phyloP scores from a whole-genome alignment of 2,888 invertebrate species.

The Acrocyrtus sp. region DNA sequence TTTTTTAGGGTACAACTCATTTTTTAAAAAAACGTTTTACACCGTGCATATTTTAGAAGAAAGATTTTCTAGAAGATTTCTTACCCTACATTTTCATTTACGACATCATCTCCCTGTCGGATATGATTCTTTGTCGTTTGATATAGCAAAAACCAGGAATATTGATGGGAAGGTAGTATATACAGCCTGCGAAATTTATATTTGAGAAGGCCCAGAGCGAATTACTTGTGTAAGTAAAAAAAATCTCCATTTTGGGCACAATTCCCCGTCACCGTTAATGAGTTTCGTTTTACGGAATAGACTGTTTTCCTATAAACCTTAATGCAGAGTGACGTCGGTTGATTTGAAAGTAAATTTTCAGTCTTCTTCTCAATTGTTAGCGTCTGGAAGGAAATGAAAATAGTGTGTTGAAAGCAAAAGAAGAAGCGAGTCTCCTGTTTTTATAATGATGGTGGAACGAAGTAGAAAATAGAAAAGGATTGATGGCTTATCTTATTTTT shows the following conservation, averaged over 20 bases:
- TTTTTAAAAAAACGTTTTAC: conserved; percentile 23
- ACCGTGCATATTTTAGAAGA: no score
- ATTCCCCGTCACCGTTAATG: conserved; percentile 45
- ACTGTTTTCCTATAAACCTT: conserved; percentile 31
- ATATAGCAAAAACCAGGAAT: no score
- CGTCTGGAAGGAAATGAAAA: no score
- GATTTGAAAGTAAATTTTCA: conserved; percentile 46
- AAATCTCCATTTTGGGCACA: conserved; percentile 23
- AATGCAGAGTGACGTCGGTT: conserved; percentile 42
- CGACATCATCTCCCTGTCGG: not conserved
- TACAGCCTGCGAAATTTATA: no score
- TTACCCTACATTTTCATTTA: conserved; percentile 4
- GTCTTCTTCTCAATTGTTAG: conserved; percentile 12
- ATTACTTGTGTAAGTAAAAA: not conserved
- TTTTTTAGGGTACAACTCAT: conserved; percentile 20
- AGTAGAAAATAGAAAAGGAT: conserved; percentile 18
- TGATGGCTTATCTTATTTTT: no score
- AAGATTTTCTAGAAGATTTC: no score
- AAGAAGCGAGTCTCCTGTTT: no score
- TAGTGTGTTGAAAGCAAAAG: no score
- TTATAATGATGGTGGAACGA: conserved; percentile 18
- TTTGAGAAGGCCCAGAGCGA: conserved; percentile 24
- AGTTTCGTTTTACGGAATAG: conserved; percentile 41
- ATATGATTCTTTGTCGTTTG: not conserved
- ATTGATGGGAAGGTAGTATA: no score